phyloP scores from a whole-genome alignment of 2,113 vertebrate genomes.

The Perca schrenkii region DNA sequence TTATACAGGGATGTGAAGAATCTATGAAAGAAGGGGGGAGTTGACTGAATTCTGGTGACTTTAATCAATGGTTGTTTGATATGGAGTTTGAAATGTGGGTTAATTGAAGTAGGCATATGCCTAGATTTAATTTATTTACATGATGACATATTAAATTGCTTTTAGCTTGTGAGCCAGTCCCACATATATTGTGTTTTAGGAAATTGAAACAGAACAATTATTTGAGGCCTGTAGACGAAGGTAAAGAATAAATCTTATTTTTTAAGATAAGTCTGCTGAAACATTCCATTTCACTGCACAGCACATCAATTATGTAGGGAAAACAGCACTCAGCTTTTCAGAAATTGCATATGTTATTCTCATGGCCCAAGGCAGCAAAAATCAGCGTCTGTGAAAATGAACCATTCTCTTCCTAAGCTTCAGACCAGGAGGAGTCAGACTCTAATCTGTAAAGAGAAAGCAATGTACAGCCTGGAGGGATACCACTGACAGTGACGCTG shows the following conservation, averaged over 20 bases:
- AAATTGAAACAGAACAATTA: neutral
- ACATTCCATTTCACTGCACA: slow-evolving; percentile 27
- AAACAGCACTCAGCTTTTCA: slow-evolving; percentile 50
- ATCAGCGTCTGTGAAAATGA: slow-evolving; percentile 66
- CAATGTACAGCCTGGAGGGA: slow-evolving; percentile 68
- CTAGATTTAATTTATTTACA: neutral
- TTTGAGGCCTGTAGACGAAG: neutral
- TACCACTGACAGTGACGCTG: slow-evolving; percentile 44
- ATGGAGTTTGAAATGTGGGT: neutral
- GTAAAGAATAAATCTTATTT: neutral
- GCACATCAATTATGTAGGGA: slow-evolving; percentile 58
- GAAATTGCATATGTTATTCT: slow-evolving; percentile 52
- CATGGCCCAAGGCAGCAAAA: slow-evolving; percentile 55
- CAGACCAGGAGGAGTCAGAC: slow-evolving; percentile 70
- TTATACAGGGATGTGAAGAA: neutral
- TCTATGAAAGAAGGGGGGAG: neutral
- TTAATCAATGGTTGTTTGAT: neutral
- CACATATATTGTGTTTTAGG: neutral
- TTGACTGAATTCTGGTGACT: neutral
- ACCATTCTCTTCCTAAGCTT: slow-evolving; percentile 47
- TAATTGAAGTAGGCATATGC: neutral
- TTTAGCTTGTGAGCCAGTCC: neutral
- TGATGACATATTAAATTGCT: neutral
- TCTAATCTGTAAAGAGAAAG: slow-evolving; percentile 72
- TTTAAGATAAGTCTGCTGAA: slow-evolving; percentile 26